These are phyloP conservation scores for Thaumetopoea pityocampa DNA, from an alignment of 1,140 invertebrate genomes.

Conservation along the genomic window DNA sequence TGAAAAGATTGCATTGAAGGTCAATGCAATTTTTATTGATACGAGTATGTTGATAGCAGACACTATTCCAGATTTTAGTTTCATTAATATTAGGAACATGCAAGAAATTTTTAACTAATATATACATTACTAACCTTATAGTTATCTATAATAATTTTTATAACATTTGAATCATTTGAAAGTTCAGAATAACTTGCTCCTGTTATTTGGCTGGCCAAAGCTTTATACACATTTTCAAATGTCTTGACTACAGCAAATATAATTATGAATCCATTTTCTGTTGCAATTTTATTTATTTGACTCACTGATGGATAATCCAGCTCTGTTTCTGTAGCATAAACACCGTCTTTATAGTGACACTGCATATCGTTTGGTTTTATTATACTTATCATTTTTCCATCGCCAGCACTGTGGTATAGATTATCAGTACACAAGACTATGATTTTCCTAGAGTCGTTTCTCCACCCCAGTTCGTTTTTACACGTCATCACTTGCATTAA, in stretches of 20 bases:
- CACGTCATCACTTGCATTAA: slow-evolving; percentile 86
- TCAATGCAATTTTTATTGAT: too few relatives aligned
- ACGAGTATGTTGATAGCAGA: too few relatives aligned
- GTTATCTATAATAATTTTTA: slow-evolving; percentile 80
- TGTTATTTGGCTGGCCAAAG: slow-evolving; percentile 79
- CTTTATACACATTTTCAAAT: slow-evolving; percentile 82
- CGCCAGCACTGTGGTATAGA: slow-evolving; percentile 79
- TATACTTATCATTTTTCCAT: slow-evolving; percentile 87
- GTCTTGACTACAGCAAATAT: too few relatives aligned
- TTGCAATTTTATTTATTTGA: slow-evolving; percentile 80
- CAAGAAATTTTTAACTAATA: slow-evolving; percentile 5
- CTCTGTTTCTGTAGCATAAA: slow-evolving; percentile 80
- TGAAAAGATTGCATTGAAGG: too few relatives aligned
- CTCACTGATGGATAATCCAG: slow-evolving; percentile 84
- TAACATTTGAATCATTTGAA: slow-evolving; percentile 23
- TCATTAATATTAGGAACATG: slow-evolving; percentile 4
- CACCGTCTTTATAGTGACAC: slow-evolving; percentile 83
- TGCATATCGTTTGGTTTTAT: slow-evolving; percentile 89
- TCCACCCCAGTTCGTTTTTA: slow-evolving; percentile 79
- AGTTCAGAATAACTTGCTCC: slow-evolving; percentile 71
- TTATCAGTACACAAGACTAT: slow-evolving; percentile 80
- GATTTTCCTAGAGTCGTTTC: slow-evolving; percentile 78
- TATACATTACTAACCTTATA: slow-evolving; percentile 78
- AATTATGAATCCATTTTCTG: too few relatives aligned
- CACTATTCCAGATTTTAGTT: background rate